phyloP scores from a whole-genome alignment of 1,140 invertebrate genomes.

The Holcopasites calliopsidis region DNA sequence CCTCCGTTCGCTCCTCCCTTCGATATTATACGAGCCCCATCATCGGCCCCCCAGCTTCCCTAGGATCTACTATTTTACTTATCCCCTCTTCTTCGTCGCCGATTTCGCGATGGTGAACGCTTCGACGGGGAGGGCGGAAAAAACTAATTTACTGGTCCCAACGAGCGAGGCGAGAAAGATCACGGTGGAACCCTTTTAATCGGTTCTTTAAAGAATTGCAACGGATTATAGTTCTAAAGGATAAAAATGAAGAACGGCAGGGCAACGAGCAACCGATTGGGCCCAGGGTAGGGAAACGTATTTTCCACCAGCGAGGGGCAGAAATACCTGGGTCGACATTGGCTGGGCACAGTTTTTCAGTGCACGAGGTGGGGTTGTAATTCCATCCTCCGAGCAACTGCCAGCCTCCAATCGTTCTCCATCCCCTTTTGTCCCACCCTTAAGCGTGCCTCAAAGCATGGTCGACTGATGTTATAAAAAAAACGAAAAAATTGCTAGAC shows the following conservation, averaged over 20 bases:
- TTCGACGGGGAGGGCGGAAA: not conserved
- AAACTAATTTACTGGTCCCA: slow-evolving; percentile 19
- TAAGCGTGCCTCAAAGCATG: slow-evolving; percentile 23
- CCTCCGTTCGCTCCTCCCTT: slow-evolving; percentile 13
- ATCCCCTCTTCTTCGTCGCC: slow-evolving; percentile 12
- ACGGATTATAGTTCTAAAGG: no score
- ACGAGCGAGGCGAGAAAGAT: not conserved
- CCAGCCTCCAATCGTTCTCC: slow-evolving; percentile 26
- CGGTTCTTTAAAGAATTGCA: no score
- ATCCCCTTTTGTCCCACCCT: slow-evolving; percentile 24
- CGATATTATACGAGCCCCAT: not conserved
- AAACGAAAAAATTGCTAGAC: slow-evolving; percentile 4
- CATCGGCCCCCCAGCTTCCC: not conserved
- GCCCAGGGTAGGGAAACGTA: not conserved
- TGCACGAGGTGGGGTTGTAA: slow-evolving; percentile 35
- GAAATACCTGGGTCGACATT: slow-evolving; percentile 30
- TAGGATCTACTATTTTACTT: slow-evolving; percentile 26
- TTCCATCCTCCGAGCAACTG: slow-evolving; percentile 20
- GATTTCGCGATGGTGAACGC: not conserved
- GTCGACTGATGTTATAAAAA: slow-evolving; percentile 35
- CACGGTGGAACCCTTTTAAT: no score
- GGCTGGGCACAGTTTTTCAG: slow-evolving; percentile 34
- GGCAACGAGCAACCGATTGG: not conserved
- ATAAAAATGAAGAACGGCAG: not conserved
- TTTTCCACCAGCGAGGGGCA: not conserved